These are phyloP conservation scores for Semicossyphus pulcher DNA, from an alignment of 2,113 vertebrate genomes.

Conservation along the genomic window DNA sequence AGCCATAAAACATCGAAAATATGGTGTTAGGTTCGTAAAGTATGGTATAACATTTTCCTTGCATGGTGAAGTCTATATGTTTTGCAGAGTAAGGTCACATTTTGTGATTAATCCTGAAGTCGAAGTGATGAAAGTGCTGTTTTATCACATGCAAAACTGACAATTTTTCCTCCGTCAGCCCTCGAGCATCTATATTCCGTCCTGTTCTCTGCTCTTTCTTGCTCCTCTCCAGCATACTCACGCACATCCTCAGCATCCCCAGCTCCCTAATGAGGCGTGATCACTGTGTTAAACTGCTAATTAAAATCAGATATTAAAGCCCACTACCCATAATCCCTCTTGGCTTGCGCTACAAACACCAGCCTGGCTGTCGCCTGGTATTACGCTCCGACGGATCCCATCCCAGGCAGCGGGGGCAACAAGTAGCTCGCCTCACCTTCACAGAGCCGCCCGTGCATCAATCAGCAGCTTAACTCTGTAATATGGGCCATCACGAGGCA, in stretches of 20 bases:
- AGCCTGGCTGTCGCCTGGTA: conserved; percentile 68
- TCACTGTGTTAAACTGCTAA: conserved; percentile 83
- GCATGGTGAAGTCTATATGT: neutral
- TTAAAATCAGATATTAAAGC: conserved; percentile 86
- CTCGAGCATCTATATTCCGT: conserved; percentile 24
- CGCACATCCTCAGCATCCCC: conserved; percentile 68
- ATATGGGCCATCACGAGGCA: conserved; percentile 1
- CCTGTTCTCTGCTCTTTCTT: conserved; percentile 38
- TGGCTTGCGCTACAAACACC: conserved; percentile 76
- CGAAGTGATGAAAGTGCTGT: neutral
- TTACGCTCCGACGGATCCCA: conserved; percentile 49
- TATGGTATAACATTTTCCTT: neutral
- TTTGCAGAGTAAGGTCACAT: conserved; percentile 12
- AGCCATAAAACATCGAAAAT: conserved; percentile 27
- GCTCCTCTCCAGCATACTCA: conserved; percentile 43
- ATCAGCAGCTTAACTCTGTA: conserved; percentile 43
- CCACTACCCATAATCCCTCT: conserved; percentile 81
- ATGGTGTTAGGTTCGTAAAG: conserved; percentile 18
- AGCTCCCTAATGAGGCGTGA: conserved; percentile 82
- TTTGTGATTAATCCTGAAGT: neutral
- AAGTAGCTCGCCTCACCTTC: conserved; percentile 58
- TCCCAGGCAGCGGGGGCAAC: conserved; percentile 40
- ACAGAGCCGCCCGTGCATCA: conserved; percentile 48
- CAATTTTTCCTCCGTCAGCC: neutral
- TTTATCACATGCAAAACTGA: conserved; percentile 13